Evolutionary conservation across 2,797 vertebrate genomes (phyloP).

Genomic region (Merluccius polli): DNA sequence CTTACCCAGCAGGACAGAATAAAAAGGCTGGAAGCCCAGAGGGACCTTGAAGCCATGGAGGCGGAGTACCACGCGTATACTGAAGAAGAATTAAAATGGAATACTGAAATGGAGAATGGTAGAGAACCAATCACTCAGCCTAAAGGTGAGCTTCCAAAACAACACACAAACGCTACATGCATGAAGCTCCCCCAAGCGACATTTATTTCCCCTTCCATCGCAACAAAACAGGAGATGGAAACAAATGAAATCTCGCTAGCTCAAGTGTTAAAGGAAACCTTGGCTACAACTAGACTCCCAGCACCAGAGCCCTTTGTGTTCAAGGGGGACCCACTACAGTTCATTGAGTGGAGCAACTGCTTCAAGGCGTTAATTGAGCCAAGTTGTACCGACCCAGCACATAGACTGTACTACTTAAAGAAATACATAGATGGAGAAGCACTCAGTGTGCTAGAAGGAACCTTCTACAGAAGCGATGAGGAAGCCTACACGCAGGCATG

Average conservation of each 20-base stretch:
- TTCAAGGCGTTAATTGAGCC: slow-evolving; percentile 32
- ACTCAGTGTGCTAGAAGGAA: slow-evolving; percentile 26
- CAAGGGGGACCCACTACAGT: slow-evolving; percentile 24
- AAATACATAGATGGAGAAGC: slow-evolving; percentile 27
- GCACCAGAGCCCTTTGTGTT: slow-evolving; percentile 25
- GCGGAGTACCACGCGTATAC: slow-evolving; percentile 18
- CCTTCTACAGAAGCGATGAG: slow-evolving; percentile 27
- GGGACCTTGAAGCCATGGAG: slow-evolving; percentile 24
- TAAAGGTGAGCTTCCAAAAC: slow-evolving; percentile 7
- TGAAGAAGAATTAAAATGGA: slow-evolving; percentile 26
- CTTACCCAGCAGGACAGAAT: slow-evolving; percentile 27
- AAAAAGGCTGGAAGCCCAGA: slow-evolving; percentile 21
- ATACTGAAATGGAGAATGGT: slow-evolving; percentile 15
- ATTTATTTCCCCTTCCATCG: background rate
- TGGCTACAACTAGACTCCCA: slow-evolving; percentile 22
- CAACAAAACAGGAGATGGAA: slow-evolving; percentile 9
- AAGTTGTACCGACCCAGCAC: slow-evolving; percentile 19
- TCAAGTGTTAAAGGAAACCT: slow-evolving; percentile 16
- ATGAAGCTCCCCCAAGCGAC: background rate
- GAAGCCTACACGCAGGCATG: slow-evolving; percentile 31
- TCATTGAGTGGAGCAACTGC: slow-evolving; percentile 26
- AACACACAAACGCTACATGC: background rate
- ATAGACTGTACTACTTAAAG: slow-evolving; percentile 29
- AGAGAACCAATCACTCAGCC: background rate
- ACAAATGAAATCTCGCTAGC: slow-evolving; percentile 10